Evolutionary conservation across 2,113 vertebrate genomes (phyloP).

Genomic region (Fregata magnificens): DNA sequence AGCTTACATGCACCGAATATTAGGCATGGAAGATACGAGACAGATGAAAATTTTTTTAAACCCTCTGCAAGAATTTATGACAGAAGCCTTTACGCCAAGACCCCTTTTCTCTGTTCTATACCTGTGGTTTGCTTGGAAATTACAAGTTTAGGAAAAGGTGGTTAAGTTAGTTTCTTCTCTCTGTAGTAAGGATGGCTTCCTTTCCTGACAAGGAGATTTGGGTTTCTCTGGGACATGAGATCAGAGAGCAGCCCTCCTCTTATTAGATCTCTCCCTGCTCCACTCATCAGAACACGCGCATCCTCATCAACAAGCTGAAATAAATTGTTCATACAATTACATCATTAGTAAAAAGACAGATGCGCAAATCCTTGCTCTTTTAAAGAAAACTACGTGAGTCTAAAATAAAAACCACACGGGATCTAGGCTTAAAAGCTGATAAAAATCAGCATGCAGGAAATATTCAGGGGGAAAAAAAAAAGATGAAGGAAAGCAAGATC

Average conservation of each 20-base stretch:
- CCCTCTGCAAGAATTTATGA: background rate
- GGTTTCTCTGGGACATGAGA: background rate
- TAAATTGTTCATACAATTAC: background rate
- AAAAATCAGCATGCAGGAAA: background rate
- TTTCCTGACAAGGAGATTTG: background rate
- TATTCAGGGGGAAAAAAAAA: background rate
- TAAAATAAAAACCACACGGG: background rate
- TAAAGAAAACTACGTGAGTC: background rate
- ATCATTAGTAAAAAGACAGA: background rate
- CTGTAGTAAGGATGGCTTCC: background rate
- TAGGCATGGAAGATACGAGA: background rate
- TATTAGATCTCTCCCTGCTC: background rate
- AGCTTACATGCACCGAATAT: background rate
- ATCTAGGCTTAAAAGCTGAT: background rate
- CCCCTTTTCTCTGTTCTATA: background rate
- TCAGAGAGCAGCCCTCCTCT: background rate
- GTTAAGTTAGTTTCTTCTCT: background rate
- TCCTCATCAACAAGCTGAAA: background rate
- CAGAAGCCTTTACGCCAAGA: background rate
- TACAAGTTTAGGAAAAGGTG: background rate
- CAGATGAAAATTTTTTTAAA: background rate
- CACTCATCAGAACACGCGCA: background rate
- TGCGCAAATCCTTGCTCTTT: background rate
- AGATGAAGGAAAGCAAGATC: background rate
- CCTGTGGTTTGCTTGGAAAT: background rate